Base-by-base conservation (phyloP, 2,797 vertebrate genomes). In the Astyanax mexicanus region DNA sequence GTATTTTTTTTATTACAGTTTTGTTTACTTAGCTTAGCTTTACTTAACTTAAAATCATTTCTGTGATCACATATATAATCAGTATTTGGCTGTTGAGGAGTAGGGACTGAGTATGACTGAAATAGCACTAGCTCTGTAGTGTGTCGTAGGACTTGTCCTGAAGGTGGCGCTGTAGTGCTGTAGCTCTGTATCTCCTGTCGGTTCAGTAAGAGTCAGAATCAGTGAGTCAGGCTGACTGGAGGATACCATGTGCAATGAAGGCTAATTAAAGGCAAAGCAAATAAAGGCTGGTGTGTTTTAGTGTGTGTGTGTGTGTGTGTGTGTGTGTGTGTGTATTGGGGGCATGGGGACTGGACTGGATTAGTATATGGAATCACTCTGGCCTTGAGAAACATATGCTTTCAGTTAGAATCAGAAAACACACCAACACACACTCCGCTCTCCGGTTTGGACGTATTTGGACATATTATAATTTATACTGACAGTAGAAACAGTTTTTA, bases 321-420 rank as follows among this genome's bases (percentile, higher is more conserved):
- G 44, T 4, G 44, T 45, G 44, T 45, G 71, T 80, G 54, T 44
- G 17, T 58, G 58, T 25, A 49, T 37, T 19, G 35, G 38, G 29
- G 29, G 29, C 29, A 2, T 32, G 29, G 29, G 29, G n/a, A n/a
- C n/a, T n/a, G 29, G 2, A 5, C 57, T 71, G 45, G 68, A 66
- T 60, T 72, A 44, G 23, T 64, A 72, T 45, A 57, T 77, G 25
- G 37, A 15, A 45, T 35, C 3, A 17, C 29, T 60, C 6, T 38
- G 32, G 19, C 35, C 35, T 35, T 25, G 17, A 54, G 44, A 55
- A 61, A 55, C 77, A 77, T 79, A 68, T 75, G 80, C 69, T 75
- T 60, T 45, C 47, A 54, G 64, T 69, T 76, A 73, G 62, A 3
- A 23, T 13, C 45, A 49, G 54, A 37, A 49, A 68, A 65, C 29